phyloP scores from a whole-genome alignment of 1,140 invertebrate genomes.

The Hyles vespertilio region DNA sequence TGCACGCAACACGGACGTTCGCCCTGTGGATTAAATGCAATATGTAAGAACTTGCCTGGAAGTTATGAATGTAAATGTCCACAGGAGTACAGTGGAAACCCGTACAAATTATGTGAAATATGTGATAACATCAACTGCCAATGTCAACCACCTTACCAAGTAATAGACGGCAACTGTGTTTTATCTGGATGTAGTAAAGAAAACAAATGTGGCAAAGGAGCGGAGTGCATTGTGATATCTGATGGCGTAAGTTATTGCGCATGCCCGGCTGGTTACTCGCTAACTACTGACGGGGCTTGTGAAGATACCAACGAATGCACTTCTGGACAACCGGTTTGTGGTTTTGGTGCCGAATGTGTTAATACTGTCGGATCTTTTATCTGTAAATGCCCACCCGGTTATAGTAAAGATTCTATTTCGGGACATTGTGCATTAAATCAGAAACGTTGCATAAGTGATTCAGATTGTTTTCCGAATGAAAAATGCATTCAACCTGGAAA shows the following conservation, averaged over 20 bases:
- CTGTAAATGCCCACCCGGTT: slow-evolving; percentile 88
- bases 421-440: slow-evolving; percentile 87
- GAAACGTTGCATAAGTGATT: slow-evolving; percentile 86
- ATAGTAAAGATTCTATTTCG: slow-evolving; percentile 78
- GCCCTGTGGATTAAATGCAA: slow-evolving; percentile 89
- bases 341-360: slow-evolving; percentile 89
- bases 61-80: slow-evolving; percentile 95
- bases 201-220: slow-evolving; percentile 86
- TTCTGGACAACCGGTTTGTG: slow-evolving; percentile 85
- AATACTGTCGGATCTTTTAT: slow-evolving; percentile 87
- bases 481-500: slow-evolving; percentile 93
- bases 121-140: slow-evolving; percentile 89
- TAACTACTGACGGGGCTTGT: slow-evolving; percentile 84
- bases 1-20: slow-evolving; percentile 85
- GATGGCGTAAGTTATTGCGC: slow-evolving; percentile 94
- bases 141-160: slow-evolving; percentile 90
- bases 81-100: slow-evolving; percentile 90
- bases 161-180: slow-evolving; percentile 89
- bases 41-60: slow-evolving; percentile 95
- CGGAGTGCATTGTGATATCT: slow-evolving; percentile 91
- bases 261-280: slow-evolving; percentile 87
- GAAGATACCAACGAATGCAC: slow-evolving; percentile 90
- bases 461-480: slow-evolving; percentile 90
- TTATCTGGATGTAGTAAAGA: slow-evolving; percentile 87
- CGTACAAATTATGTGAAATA: slow-evolving; percentile 89